Conservation (phyloP, 2,113 vertebrate species). For the Mormoops blainvillei region DNA sequence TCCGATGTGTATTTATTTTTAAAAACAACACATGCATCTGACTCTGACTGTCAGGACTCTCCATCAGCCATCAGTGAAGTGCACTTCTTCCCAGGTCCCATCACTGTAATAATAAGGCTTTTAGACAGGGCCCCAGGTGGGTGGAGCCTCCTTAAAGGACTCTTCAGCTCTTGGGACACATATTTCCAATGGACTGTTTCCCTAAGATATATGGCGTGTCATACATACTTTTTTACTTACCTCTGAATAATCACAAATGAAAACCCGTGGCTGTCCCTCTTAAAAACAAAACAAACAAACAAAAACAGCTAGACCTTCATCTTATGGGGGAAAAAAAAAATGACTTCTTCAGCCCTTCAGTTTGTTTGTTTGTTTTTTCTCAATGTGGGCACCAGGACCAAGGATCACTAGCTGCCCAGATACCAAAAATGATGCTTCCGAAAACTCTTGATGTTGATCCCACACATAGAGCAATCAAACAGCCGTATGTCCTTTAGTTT, state of each 20-base stretch:
- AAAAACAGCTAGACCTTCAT: neutral
- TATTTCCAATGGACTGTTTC: neutral
- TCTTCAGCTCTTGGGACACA: neutral
- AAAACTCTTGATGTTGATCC: too few species aligned
- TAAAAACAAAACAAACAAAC: neutral
- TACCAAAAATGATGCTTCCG: too few species aligned
- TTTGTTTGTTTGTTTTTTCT: too few species aligned
- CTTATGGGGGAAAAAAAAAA: neutral
- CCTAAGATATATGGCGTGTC: neutral
- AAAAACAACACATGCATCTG: neutral
- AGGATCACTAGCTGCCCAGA: too few species aligned
- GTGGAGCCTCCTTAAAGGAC: neutral
- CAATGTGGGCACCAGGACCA: too few species aligned
- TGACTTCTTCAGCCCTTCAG: neutral
- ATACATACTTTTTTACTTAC: neutral
- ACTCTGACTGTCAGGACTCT: neutral
- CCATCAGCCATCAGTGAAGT: neutral
- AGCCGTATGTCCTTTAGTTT: neutral
- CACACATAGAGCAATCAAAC: too few species aligned
- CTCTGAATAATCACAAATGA: neutral
- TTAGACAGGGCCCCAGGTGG: accelerated
- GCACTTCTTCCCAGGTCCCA: neutral
- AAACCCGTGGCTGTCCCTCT: neutral
- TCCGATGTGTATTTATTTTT: neutral
- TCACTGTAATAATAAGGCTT: neutral